These are phyloP conservation scores for Diglossa cyanea DNA, from an alignment of 2,797 vertebrate species.

Conservation along the genomic window DNA sequence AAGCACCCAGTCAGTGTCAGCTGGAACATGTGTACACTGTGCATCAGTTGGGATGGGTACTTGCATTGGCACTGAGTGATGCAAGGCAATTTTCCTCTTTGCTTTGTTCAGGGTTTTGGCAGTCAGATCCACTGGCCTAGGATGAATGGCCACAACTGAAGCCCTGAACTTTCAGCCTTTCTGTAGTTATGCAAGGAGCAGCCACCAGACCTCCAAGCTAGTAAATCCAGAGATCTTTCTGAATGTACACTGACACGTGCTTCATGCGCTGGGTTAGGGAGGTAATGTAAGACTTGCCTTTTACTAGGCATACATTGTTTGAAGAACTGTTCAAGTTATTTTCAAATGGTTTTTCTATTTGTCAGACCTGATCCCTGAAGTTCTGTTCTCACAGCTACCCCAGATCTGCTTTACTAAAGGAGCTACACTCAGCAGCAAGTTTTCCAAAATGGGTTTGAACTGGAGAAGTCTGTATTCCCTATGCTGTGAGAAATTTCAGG, in stretches of 20 bases:
- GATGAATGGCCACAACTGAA: not conserved
- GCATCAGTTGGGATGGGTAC: not conserved
- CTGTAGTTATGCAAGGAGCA: not conserved
- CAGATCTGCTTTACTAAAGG: not conserved
- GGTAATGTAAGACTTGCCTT: not conserved
- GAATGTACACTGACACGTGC: not conserved
- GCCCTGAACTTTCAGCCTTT: not conserved
- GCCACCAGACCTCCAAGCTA: not conserved
- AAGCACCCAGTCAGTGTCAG: not conserved
- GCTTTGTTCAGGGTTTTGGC: not conserved
- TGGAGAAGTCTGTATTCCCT: not conserved
- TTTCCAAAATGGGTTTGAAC: not conserved
- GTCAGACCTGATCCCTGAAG: not conserved
- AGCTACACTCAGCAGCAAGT: not conserved
- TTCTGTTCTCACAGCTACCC: not conserved
- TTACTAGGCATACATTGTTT: not conserved
- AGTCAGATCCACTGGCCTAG: not conserved
- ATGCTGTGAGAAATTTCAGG: not conserved
- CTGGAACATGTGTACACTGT: fast-evolving
- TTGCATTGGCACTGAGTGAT: not conserved
- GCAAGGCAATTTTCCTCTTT: not conserved
- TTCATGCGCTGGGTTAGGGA: not conserved
- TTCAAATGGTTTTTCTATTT: not conserved
- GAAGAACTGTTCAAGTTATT: not conserved
- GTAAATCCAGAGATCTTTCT: not conserved